Evolutionary conservation across 2,113 vertebrate species (phyloP), one percentile per base, ranked within the genome.

Genomic region (Corvus cornix): DNA sequence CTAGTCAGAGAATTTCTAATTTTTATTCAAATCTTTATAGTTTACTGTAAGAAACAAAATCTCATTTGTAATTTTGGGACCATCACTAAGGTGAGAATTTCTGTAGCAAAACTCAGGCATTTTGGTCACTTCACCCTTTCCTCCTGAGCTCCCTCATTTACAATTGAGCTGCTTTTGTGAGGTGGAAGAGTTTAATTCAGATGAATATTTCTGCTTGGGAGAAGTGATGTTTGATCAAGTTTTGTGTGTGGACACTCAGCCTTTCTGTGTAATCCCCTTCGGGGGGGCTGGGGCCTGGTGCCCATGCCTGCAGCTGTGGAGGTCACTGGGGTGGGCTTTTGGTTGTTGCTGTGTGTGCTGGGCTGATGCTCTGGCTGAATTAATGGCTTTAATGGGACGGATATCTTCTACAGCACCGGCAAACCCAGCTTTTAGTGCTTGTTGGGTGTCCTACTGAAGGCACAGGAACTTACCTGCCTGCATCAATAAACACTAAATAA

Each of bases 51-150:
- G 1, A 28, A 27, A 3, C 20, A 21, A 35, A 53, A 21, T 2
- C 46, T 48, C 13, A 0, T 4, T 11, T 16, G 48, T 18, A 1
- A 18, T 26, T 43, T 1, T 9, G 39, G 41, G 59, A 7, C 22
- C 41, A 2, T n/a, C 6, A 0, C 9, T 7, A 2, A 16, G 63
- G 2, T 2, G 64, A 24, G 48, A 21, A 27, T 30, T 21, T 15
- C 49, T 4, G 1, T 0, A 2, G 17, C 0, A 0, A 10, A 9
- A 0, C 7, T 6, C 0, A 0, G 62, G 23, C 8, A 52, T 6
- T 82, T 21, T 31, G 67, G 16, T 17, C 26, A 2, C 9, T 15
- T 3, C 7, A 6, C 0, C 1, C 6, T 52, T 23, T 80, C 16
- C 16, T 28, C 27, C 48, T 44, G 49, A 2, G 35, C 70, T 31